These are phyloP conservation scores for Pseudocheirus occidentalis DNA, from an alignment of 2,797 vertebrate species.

Conservation along the genomic window DNA sequence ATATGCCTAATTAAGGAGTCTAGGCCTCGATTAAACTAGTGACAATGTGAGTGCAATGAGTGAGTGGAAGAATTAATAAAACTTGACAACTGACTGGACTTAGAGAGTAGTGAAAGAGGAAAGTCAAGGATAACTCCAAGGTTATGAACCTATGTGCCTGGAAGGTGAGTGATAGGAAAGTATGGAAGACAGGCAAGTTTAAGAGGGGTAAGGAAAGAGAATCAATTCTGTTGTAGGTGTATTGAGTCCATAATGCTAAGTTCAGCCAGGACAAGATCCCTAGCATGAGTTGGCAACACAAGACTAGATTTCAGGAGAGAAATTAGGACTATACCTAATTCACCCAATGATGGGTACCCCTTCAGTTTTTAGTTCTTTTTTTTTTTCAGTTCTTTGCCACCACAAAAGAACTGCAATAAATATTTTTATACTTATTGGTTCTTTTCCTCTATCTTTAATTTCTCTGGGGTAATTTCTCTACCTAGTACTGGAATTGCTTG, in stretches of 20 bases:
- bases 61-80: neutral
- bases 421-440: neutral
- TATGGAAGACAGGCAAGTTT: neutral
- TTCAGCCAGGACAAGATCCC: neutral
- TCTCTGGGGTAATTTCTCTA: neutral
- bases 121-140: neutral
- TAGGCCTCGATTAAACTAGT: neutral
- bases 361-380: neutral
- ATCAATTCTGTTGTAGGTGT: neutral
- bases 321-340: neutral
- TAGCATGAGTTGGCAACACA: neutral
- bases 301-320: neutral
- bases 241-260: neutral
- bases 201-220: neutral
- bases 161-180: neutral
- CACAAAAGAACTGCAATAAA: neutral
- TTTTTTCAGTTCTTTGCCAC: neutral
- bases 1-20: neutral
- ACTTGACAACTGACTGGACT: neutral
- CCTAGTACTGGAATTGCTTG: neutral
- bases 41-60: neutral
- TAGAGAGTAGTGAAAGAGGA: neutral
- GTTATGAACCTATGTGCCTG: neutral
- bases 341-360: neutral
- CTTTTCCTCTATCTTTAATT: neutral